Evolutionary conservation across 2,888 invertebrate species (phyloP).

Genomic region (Lithophane socia): DNA sequence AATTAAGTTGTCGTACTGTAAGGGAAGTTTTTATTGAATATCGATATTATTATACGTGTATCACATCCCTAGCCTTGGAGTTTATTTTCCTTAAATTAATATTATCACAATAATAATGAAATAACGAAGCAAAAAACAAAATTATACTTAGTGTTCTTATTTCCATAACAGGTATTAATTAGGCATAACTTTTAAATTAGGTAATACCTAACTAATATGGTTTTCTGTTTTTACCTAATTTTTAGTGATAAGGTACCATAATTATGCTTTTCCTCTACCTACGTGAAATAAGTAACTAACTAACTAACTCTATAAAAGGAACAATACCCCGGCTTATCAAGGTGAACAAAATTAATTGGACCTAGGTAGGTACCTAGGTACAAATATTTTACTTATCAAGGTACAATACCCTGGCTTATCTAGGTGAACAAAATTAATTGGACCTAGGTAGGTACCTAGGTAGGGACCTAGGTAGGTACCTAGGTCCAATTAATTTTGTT

Average conservation of each 20-base stretch:
- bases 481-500: background rate
- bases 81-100: slow-evolving; percentile 17
- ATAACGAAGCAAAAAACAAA: background rate
- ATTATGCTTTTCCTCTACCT: background rate
- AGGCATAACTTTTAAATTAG: background rate
- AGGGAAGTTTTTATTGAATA: background rate
- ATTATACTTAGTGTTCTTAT: background rate
- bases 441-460: too few relatives aligned
- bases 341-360: background rate
- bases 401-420: background rate
- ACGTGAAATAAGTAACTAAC: background rate
- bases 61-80: slow-evolving; percentile 2
- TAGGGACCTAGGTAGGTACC: too few relatives aligned
- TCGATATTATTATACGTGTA: slow-evolving; percentile 16
- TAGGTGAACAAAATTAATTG: background rate
- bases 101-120: too few relatives aligned
- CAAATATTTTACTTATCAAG: too few relatives aligned
- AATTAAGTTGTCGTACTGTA: too few relatives aligned
- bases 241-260: background rate
- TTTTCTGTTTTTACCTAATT: background rate
- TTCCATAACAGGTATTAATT: background rate
- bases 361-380: too few relatives aligned
- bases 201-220: background rate
- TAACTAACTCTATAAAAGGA: background rate
- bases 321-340: background rate